Evolutionary conservation across 2,797 vertebrate genomes (phyloP), one percentile per base, ranked within the genome.

Genomic region (Rousettus madagascariensis): DNA sequence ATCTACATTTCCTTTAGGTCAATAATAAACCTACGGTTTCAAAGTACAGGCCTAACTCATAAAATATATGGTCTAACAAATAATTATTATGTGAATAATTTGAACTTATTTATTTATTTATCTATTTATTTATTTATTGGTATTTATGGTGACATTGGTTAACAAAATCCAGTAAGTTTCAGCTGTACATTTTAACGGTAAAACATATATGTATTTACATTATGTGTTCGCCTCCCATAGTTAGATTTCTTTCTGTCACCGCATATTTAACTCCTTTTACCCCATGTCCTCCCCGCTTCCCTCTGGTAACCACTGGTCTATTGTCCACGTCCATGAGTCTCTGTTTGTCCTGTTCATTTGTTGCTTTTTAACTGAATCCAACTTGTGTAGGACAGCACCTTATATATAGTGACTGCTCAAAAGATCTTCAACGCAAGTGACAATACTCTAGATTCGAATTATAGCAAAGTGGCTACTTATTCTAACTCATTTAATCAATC

Each of bases 31-130:
- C 13, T 19, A 28, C 9, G 6, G 9, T 72, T 86, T 33, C 19
- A 78, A 38, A 78, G 82, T 59, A 72, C 33, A 30, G 53, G 4
- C 69, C 3, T 20, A 80, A 1, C 19, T 22, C 30, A 12, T 86
- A 33, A 94, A 96, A 13, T 75, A 84, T 53, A 9, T 53, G 91
- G 43, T 75, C 33, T 77, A 83, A 28, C 1, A 96, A 84, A 96
- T 16, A 59, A 66, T 13, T 95, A 84, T 68, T 13, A 66, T 55
- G 38, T 0, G 3, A 3, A 9, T 86, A 4, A 24, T 74, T 90
- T 49, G 93, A 22, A 94, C 57, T 46, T 91, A 15, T 49, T 15
- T 49, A 13, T 49, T 15, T 49, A 15, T 49, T 49, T 15, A 4
- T 43, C 11, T 15, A 15, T 15, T 49, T 13, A 13, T 15, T 46